A percentile compares a stretch with the other conserved stretches of the same genome.
These are phyloP conservation scores for Helobdella robusta DNA, from an alignment of 2,888 invertebrate genomes.

Conservation along the genomic window DNA sequence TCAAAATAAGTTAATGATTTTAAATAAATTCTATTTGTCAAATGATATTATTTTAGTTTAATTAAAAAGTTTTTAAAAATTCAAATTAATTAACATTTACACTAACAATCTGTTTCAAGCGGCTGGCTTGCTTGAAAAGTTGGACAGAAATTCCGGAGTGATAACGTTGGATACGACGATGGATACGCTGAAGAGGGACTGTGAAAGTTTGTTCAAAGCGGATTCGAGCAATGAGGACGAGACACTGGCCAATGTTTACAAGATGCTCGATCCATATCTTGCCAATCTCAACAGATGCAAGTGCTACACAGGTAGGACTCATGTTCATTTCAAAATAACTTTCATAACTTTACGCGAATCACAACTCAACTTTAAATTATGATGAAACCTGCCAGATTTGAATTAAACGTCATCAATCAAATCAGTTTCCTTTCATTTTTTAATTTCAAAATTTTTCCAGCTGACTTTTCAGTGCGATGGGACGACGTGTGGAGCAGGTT, in stretches of 20 bases:
- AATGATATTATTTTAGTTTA: too few species aligned
- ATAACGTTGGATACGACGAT: constrained; percentile 21
- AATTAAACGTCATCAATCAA: too few species aligned
- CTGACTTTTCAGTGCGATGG: constrained; percentile 34
- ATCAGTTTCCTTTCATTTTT: too few species aligned
- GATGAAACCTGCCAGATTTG: too few species aligned
- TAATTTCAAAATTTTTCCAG: too few species aligned
- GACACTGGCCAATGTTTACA: constrained; percentile 23
- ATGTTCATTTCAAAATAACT: too few species aligned
- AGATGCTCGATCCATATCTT: constrained; percentile 29
- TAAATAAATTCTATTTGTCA: too few species aligned
- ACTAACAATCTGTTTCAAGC: constrained; percentile 27
- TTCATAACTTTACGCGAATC: too few species aligned
- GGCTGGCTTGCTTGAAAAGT: constrained; percentile 30
- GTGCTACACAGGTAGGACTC: constrained; percentile 11
- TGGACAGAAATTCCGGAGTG: constrained; percentile 30
- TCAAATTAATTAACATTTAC: too few species aligned
- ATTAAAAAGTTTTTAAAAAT: too few species aligned
- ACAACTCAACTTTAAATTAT: too few species aligned
- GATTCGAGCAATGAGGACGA: constrained; percentile 28
- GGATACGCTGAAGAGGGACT: constrained; percentile 20
- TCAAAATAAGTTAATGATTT: too few species aligned
- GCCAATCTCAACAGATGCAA: constrained; percentile 32
- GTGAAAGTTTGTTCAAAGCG: constrained; percentile 26
- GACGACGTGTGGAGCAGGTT: constrained; percentile 36